These are phyloP conservation scores for Phalanger gymnotis DNA, from an alignment of 2,797 vertebrate genomes.

Conservation along the genomic window DNA sequence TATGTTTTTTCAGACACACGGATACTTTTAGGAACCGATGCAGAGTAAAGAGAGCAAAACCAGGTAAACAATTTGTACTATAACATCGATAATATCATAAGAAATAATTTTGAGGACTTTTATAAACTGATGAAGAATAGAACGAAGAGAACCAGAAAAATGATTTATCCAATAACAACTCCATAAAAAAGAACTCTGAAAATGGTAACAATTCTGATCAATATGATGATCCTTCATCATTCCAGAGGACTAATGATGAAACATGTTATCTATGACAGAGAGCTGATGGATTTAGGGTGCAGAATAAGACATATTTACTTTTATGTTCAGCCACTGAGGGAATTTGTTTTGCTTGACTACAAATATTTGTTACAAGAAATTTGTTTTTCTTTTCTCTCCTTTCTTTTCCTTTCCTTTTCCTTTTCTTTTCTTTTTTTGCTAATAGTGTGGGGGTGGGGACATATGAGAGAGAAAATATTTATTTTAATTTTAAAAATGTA, in stretches of 20 bases:
- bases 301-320: background rate
- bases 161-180: background rate
- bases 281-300: background rate
- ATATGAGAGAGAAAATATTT: background rate
- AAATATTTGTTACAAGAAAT: background rate
- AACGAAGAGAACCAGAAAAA: background rate
- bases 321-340: background rate
- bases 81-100: background rate
- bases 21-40: background rate
- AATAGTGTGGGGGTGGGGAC: background rate
- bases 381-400: background rate
- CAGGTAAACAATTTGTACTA: background rate
- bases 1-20: background rate
- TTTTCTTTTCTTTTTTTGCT: background rate
- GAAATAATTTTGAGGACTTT: background rate
- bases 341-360: background rate
- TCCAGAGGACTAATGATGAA: background rate
- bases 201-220: background rate
- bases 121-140: background rate
- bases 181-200: background rate
- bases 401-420: background rate
- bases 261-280: background rate
- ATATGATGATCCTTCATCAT: background rate
- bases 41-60: background rate
- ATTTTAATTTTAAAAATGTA: background rate